phyloP scores from a whole-genome alignment of 1,140 invertebrate species.

The Psilanteris sp. region DNA sequence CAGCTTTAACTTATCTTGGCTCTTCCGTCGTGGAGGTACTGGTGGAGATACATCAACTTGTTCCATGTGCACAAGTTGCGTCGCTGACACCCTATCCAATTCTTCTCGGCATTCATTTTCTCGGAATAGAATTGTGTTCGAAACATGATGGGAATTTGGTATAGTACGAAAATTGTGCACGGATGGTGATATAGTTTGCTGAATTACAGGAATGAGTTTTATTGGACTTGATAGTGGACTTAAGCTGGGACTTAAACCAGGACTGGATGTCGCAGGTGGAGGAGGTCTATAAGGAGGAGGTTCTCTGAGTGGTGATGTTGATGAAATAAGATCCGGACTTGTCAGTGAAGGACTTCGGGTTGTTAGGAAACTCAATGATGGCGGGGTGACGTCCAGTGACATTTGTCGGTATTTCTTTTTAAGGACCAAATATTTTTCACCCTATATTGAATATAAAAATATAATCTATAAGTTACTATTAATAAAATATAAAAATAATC shows the following conservation, averaged over 20 bases:
- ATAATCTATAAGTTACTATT: background rate
- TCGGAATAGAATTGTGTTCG: constrained; percentile 29
- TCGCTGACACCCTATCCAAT: constrained; percentile 19
- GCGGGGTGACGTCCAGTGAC: constrained; percentile 72
- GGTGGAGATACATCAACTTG: constrained; percentile 73
- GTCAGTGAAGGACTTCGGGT: constrained; percentile 63
- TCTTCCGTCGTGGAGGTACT: constrained; percentile 81
- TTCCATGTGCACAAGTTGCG: constrained; percentile 11
- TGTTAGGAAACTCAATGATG: constrained; percentile 61
- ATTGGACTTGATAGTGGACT: constrained; percentile 41
- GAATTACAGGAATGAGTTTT: constrained; percentile 46
- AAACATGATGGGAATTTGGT: constrained; percentile 33
- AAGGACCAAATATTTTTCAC: constrained; percentile 91
- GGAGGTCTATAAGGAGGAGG: constrained; percentile 86
- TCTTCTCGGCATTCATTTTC: constrained; percentile 49
- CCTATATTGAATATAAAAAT: constrained; percentile 74
- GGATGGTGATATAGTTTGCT: constrained; percentile 24
- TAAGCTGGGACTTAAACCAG: constrained; percentile 47
- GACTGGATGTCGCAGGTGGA: constrained; percentile 80
- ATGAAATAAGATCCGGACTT: constrained; percentile 68
- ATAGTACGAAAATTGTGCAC: constrained; percentile 20
- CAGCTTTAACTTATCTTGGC: constrained; percentile 79
- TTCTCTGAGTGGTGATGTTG: constrained; percentile 75
- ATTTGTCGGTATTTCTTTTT: constrained; percentile 86
- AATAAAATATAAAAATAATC: too few relatives aligned